Conservation (phyloP, 2,113 vertebrate species). For the Saguinus imperator region DNA sequence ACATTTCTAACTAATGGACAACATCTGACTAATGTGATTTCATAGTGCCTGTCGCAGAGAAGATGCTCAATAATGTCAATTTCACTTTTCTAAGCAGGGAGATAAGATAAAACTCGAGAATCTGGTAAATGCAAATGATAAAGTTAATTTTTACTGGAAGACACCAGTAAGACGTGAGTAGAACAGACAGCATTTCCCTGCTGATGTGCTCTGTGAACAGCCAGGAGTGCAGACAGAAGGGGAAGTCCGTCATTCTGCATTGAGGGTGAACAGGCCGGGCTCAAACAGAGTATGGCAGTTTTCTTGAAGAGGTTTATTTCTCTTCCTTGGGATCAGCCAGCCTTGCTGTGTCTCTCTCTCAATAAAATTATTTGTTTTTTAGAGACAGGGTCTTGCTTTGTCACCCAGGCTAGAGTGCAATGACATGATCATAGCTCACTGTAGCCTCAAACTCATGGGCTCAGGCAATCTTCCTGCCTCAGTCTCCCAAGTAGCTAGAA, state of each 20-base stretch:
- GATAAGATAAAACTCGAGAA: neutral
- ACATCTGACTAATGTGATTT: neutral
- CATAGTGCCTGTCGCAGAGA: neutral
- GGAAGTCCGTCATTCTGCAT: neutral
- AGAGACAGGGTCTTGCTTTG: neutral
- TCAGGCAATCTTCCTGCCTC: neutral
- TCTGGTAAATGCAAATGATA: neutral
- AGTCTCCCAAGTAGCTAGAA: neutral
- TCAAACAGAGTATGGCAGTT: too few relatives aligned
- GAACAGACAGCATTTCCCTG: neutral
- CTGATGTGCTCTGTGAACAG: neutral
- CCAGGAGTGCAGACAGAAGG: neutral
- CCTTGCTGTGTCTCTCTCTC: neutral
- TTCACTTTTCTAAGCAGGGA: neutral
- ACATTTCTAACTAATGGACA: neutral
- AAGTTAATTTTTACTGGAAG: neutral
- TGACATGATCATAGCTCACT: neutral
- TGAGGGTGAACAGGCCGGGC: neutral
- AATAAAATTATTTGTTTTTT: neutral
- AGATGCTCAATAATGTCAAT: neutral
- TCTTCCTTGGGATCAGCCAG: neutral
- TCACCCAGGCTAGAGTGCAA: neutral
- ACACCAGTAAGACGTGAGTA: neutral
- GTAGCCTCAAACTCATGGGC: neutral
- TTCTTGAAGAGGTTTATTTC: neutral